Percentiles rank a stretch among this genome's conserved stretches.
Conservation (phyloP, 2,797 vertebrate species). For the Hemitrygon akajei region DNA sequence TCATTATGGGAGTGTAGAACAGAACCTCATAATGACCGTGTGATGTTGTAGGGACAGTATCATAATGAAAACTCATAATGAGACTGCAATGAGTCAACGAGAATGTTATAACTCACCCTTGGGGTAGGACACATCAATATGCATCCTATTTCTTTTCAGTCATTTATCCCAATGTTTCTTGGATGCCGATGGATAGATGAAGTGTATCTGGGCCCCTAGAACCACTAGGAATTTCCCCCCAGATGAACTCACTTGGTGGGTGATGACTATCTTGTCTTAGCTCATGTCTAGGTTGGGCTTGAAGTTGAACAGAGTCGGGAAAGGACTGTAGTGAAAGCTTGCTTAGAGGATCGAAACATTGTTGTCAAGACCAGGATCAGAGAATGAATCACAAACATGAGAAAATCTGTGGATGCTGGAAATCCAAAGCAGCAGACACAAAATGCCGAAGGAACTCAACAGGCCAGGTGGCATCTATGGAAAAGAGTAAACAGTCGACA, state of each 20-base stretch:
- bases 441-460: too few relatives aligned
- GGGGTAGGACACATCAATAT: background rate
- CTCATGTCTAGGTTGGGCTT: background rate
- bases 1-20: too few relatives aligned
- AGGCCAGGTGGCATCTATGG: too few relatives aligned
- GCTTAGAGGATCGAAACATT: too few relatives aligned
- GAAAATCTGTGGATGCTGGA: too few relatives aligned
- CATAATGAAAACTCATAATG: background rate
- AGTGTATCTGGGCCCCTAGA: background rate
- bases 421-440: too few relatives aligned
- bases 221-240: background rate
- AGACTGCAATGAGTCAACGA: background rate
- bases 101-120: background rate
- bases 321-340: too few relatives aligned
- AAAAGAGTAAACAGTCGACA: too few relatives aligned
- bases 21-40: background rate
- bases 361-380: background rate
- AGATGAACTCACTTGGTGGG: background rate
- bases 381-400: background rate
- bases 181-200: background rate
- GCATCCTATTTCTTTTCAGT: background rate
- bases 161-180: background rate
- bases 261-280: background rate
- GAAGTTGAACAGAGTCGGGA: background rate
- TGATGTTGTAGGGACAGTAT: background rate